These are phyloP conservation scores for Epicampocera succincta DNA, from an alignment of 2,888 invertebrate species.

Conservation along the genomic window DNA sequence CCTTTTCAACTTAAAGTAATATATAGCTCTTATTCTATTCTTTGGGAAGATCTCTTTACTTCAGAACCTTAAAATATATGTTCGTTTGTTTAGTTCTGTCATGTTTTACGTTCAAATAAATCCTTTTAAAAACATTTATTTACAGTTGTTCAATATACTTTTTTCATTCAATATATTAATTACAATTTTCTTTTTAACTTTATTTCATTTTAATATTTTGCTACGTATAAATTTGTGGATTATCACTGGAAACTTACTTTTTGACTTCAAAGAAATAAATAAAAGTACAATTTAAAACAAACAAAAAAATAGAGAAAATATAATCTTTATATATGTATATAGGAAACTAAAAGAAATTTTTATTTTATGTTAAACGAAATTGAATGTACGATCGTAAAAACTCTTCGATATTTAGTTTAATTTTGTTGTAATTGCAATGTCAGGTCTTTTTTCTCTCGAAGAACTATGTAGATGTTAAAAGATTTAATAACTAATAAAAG, in stretches of 20 bases:
- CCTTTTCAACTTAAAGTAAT: no score
- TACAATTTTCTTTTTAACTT: constrained; percentile 53
- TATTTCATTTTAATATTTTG: constrained; percentile 54
- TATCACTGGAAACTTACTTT: constrained; percentile 55
- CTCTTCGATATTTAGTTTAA: constrained; percentile 19
- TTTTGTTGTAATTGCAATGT: constrained; percentile 55
- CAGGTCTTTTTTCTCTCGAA: constrained; percentile 67
- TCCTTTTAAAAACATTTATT: no score
- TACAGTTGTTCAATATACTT: constrained; percentile 52
- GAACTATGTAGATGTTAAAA: constrained; percentile 50
- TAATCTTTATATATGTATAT: no score
- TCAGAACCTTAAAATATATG: no score
- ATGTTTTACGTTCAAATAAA: no score
- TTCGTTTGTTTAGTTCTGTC: no score
- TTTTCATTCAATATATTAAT: constrained; percentile 45
- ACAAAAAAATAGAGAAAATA: not conserved
- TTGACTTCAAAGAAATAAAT: constrained; percentile 27
- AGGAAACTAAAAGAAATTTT: constrained; percentile 12
- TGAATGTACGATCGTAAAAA: constrained; percentile 34
- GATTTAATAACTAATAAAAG: constrained; percentile 81
- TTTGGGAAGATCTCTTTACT: no score
- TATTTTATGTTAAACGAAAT: constrained; percentile 47
- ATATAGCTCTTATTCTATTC: no score
- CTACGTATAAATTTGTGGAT: constrained; percentile 55
- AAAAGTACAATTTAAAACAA: constrained; percentile 15